Evolutionary conservation across 2,797 vertebrate genomes (phyloP).

Genomic region (Mus spretus): DNA sequence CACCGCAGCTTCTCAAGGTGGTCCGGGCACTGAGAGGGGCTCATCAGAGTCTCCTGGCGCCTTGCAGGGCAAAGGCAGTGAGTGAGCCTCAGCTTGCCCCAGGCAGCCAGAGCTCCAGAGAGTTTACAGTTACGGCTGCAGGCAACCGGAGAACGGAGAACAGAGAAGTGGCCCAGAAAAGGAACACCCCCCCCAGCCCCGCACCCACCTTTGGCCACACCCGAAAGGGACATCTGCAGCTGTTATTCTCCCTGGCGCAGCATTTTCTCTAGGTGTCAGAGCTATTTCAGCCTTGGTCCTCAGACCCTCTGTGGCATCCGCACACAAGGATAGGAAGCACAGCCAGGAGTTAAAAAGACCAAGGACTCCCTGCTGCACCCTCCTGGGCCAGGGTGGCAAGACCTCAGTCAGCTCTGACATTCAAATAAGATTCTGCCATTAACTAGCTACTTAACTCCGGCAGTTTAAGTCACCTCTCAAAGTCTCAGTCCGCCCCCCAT

Average conservation of each 20-base stretch:
- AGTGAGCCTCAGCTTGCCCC: constrained; percentile 52
- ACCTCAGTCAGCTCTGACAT: neutral
- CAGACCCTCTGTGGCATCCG: neutral
- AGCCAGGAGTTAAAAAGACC: neutral
- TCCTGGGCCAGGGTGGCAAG: neutral
- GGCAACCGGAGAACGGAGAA: constrained; percentile 73
- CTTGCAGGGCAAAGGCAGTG: constrained; percentile 55
- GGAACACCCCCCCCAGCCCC: constrained; percentile 42
- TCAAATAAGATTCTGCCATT: constrained; percentile 37
- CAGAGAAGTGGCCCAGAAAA: constrained; percentile 84
- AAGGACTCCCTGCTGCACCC: accelerated
- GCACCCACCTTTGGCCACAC: constrained; percentile 25
- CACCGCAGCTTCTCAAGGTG: neutral
- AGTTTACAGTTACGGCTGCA: constrained; percentile 80
- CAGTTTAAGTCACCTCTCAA: neutral
- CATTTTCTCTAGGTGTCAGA: neutral
- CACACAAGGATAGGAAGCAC: neutral
- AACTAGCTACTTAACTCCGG: constrained; percentile 11
- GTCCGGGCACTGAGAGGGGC: neutral
- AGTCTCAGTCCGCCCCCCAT: constrained; percentile 11
- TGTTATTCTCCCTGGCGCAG: neutral
- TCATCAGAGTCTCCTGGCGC: neutral
- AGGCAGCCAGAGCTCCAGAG: constrained; percentile 20
- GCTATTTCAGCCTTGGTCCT: constrained; percentile 9
- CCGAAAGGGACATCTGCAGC: neutral